These are phyloP conservation scores for Manis pentadactyla DNA, from an alignment of 2,797 vertebrate species.

Conservation along the genomic window DNA sequence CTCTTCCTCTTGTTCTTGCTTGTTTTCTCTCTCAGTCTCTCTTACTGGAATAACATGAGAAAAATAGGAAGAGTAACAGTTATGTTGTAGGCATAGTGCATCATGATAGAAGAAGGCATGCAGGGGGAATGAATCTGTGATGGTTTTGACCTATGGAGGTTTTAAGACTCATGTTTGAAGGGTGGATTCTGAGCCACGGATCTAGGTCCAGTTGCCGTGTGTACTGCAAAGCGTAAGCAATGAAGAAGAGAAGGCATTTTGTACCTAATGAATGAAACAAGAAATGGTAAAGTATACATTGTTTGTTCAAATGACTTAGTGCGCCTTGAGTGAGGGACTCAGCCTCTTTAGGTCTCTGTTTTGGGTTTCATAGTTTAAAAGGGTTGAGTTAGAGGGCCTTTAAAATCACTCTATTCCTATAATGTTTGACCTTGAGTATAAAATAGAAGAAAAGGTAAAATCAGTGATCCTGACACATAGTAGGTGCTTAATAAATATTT, in stretches of 20 bases:
- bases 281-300: not conserved
- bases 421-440: not conserved
- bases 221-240: not conserved
- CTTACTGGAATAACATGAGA: not conserved
- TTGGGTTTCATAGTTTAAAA: not conserved
- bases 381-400: not conserved
- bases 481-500: constrained; percentile 26
- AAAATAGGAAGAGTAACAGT: not conserved
- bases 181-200: not conserved
- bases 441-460: constrained; percentile 23
- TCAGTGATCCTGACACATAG: not conserved
- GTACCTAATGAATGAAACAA: not conserved
- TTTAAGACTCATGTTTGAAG: not conserved
- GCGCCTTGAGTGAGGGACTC: not conserved
- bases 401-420: constrained; percentile 28
- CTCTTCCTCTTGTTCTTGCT: too few species aligned
- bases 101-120: not conserved
- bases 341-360: not conserved
- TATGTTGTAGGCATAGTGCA: not conserved
- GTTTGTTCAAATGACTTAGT: not conserved
- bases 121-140: not conserved
- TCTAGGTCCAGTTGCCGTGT: not conserved
- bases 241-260: not conserved
- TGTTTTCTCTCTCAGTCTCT: not conserved
- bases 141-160: not conserved